Percentiles rank a stretch among this genome's conserved stretches.
Evolutionary conservation across 2,797 vertebrate species (phyloP).

Genomic region (Gallinago stenura): DNA sequence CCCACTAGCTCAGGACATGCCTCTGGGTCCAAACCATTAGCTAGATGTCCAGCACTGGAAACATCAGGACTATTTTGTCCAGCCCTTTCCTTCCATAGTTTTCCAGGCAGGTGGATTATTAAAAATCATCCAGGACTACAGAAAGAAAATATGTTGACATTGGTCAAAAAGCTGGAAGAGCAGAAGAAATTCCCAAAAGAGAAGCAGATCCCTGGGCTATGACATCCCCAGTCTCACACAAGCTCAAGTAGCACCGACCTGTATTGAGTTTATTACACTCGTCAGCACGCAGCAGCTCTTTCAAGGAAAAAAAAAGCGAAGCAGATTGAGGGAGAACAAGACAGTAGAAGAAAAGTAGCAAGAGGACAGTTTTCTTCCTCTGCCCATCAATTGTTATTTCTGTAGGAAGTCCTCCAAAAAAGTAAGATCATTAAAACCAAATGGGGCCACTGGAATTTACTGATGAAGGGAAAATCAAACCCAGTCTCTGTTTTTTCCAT

Average conservation of each 20-base stretch:
- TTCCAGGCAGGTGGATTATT: not conserved
- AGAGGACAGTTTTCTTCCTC: conserved; percentile 25
- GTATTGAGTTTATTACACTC: not conserved
- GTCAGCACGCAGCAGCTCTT: not conserved
- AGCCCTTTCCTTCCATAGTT: not conserved
- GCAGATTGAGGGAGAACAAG: not conserved
- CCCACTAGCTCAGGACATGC: not conserved
- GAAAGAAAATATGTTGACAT: not conserved
- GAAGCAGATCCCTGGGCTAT: not conserved
- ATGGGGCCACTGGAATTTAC: not conserved
- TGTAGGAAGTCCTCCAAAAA: not conserved
- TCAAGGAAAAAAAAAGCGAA: not conserved
- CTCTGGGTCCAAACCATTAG: not conserved
- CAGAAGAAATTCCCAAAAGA: not conserved
- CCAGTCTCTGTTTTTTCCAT: not conserved
- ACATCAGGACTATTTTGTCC: not conserved
- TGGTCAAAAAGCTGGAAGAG: not conserved
- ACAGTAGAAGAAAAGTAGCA: conserved; percentile 37
- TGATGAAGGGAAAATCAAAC: not conserved
- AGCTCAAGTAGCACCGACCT: not conserved
- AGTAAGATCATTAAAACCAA: not conserved
- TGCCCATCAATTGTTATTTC: conserved; percentile 29
- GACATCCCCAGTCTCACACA: not conserved
- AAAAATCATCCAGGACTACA: not conserved
- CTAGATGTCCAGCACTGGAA: not conserved